Evolutionary conservation across 2,797 vertebrate genomes (phyloP).

Genomic region (Characodon lateralis): DNA sequence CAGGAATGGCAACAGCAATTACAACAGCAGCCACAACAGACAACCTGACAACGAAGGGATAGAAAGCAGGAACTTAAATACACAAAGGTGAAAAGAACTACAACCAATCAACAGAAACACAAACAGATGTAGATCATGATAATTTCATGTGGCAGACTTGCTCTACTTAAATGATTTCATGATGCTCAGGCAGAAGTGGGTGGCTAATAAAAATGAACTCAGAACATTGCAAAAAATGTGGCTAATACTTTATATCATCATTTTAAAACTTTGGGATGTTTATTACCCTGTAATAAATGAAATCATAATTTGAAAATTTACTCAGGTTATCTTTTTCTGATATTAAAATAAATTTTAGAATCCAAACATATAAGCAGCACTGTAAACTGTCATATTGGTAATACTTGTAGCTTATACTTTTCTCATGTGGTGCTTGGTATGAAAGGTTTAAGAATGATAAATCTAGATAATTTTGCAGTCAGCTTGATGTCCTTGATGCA

Average conservation of each 20-base stretch:
- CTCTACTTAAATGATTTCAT: neutral
- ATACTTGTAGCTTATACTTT: neutral
- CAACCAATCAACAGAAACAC: no score
- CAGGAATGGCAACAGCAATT: no score
- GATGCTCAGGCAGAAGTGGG: neutral
- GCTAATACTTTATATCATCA: neutral
- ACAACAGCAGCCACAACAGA: no score
- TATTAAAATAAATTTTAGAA: no score
- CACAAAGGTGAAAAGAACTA: no score
- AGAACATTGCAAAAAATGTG: neutral
- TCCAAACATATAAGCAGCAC: no score
- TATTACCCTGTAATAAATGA: neutral
- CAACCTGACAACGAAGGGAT: no score
- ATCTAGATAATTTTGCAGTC: neutral
- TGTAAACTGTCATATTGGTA: no score
- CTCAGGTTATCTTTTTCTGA: neutral
- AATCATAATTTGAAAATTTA: neutral
- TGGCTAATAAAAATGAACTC: neutral
- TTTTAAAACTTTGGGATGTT: neutral
- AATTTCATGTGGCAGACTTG: neutral
- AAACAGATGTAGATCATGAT: no score
- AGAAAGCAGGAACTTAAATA: no score
- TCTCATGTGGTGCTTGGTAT: neutral
- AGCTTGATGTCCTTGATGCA: constrained; percentile 4
- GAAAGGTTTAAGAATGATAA: neutral